Conservation (phyloP, 2,797 vertebrate species). For the Amblyopsis hoosieri region DNA sequence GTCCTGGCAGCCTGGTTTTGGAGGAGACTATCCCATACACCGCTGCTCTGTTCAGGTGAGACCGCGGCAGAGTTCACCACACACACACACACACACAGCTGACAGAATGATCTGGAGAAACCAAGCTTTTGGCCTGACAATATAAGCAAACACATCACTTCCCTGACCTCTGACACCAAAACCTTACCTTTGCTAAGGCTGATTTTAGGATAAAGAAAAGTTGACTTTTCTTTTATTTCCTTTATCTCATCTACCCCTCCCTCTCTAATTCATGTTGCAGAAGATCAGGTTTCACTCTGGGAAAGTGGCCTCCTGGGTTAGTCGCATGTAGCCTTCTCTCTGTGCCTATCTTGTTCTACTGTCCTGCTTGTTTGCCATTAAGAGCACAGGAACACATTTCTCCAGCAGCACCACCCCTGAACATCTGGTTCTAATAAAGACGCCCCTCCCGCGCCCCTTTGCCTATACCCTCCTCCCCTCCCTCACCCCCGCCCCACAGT, state of each 20-base stretch:
- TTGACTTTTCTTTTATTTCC: constrained; percentile 39
- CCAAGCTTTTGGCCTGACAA: constrained; percentile 24
- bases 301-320: constrained; percentile 65
- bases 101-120: constrained; percentile 4
- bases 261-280: constrained; percentile 52
- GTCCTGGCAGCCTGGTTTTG: constrained; percentile 82
- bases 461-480: constrained; percentile 35
- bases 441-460: constrained; percentile 48
- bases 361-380: constrained; percentile 24
- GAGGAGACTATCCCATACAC: constrained; percentile 80
- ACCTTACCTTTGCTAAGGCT: constrained; percentile 14
- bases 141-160: constrained; percentile 32
- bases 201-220: constrained; percentile 35
- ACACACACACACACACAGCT: neutral
- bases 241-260: constrained; percentile 53
- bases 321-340: constrained; percentile 35
- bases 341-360: constrained; percentile 2
- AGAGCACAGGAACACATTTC: constrained; percentile 46
- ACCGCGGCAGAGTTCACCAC: neutral
- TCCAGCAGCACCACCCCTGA: constrained; percentile 68
- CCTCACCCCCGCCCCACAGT: neutral
- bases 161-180: neutral
- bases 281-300: constrained; percentile 74
- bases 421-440: constrained; percentile 83
- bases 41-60: constrained; percentile 86